Evolutionary conservation across 2,888 invertebrate genomes (phyloP), one percentile per base, ranked within the genome.

Genomic region (Parascotia fuliginaria): DNA sequence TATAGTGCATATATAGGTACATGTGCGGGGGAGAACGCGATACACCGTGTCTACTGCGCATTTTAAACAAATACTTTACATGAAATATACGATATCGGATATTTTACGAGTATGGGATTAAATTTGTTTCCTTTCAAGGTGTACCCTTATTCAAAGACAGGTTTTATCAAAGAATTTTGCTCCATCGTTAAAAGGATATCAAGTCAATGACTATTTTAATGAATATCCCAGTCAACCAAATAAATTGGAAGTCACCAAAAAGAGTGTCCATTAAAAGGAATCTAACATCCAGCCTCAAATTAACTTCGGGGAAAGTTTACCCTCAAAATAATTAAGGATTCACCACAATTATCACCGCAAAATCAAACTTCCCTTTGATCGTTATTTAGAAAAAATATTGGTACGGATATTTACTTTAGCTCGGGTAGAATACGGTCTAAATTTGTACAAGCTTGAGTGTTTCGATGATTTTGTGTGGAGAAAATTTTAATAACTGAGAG

Each of bases 311-410:
- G 76, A 88, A 91, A 92, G 91, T 91, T 92, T 91, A 91, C 90
- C 91, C 91, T 87, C 90, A 85, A 92, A 92, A 91, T 91, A 92
- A 92, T 92, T 91, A 91, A 87, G 88, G 91, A 91, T 90, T 88
- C 87, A 79, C 92, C 91, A 84, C 91, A 91, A 91, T 92, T 92
- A 91, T 92, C 89, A 81, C 89, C 87, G 79, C 87, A 85, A 89
- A 91, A 92, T 90, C 90, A 89, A 90, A 89, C 88, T 87, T 82
- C 70, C 75, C 85, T 91, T 90, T 89, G 89, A 91, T 91, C 88
- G 78, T 83, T 85, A 83, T 84, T 83, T 77, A 68, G 65, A 71
- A 76, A 77, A 73, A 53, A 56, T 55, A 62, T 60, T 56, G 40
- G 42, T 36, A 11, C 52, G 46, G 83, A 79, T 79, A 75, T 81